These are phyloP conservation scores for Amblyornis subalaris DNA, from an alignment of 2,113 vertebrate genomes.

Conservation along the genomic window DNA sequence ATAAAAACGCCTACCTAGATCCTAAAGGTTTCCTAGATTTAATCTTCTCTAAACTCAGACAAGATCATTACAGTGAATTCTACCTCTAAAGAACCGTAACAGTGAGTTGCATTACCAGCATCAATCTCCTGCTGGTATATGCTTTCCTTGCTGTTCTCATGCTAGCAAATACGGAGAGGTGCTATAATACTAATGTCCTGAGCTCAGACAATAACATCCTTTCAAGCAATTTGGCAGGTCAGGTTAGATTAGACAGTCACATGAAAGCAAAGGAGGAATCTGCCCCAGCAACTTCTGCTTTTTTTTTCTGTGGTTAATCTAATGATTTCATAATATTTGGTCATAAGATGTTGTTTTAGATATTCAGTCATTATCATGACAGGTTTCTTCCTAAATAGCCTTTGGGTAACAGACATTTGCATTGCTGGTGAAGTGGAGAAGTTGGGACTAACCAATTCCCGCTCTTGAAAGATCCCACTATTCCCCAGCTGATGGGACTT, in stretches of 20 bases:
- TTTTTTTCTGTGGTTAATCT: not conserved
- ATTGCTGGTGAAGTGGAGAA: not conserved
- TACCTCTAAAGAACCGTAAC: not conserved
- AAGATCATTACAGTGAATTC: not conserved
- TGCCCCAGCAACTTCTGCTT: conserved; percentile 8
- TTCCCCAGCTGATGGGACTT: not conserved
- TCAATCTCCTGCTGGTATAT: not conserved
- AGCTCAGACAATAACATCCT: not conserved
- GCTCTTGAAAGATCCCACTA: not conserved
- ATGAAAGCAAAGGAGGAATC: conserved; percentile 33
- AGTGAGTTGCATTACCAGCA: not conserved
- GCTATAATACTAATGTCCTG: not conserved
- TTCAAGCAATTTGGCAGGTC: not conserved
- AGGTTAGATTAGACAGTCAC: conserved; percentile 7
- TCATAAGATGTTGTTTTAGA: conserved; percentile 34
- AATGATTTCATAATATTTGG: conserved; percentile 42
- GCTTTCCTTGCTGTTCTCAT: not conserved
- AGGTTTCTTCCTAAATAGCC: not conserved
- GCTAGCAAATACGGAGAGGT: not conserved
- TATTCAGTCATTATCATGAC: not conserved
- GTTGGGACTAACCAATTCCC: not conserved
- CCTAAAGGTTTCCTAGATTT: not conserved
- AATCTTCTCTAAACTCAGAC: not conserved
- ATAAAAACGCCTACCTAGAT: not conserved
- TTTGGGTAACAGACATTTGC: not conserved